A percentile compares a stretch with the other conserved stretches of the same genome.
phyloP scores from a whole-genome alignment of 1,140 invertebrate species.

The Platyura marginata region DNA sequence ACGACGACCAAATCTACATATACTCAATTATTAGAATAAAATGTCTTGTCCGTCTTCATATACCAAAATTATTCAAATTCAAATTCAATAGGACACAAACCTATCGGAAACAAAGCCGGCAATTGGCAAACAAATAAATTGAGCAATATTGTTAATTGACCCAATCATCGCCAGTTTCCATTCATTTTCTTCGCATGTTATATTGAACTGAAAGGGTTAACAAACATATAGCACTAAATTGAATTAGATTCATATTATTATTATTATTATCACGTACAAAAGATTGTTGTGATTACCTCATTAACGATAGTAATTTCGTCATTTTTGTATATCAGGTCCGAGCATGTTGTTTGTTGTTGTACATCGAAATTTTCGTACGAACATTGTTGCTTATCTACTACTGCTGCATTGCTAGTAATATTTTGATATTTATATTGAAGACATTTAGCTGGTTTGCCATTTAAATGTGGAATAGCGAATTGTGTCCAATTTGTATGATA shows the following conservation, averaged over 20 bases:
- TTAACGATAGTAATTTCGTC: background rate
- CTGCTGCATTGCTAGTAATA: background rate
- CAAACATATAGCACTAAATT: background rate
- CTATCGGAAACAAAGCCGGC: constrained; percentile 46
- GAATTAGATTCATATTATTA: background rate
- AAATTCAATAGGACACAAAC: constrained; percentile 13
- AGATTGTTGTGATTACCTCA: background rate
- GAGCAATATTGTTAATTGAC: constrained; percentile 49
- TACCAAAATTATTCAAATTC: no score
- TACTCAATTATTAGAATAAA: background rate
- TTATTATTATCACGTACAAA: background rate
- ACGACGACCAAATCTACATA: constrained; percentile 46
- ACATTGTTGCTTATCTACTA: background rate
- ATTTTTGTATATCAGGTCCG: background rate
- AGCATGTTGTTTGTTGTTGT: background rate
- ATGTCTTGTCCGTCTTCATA: constrained; percentile 1
- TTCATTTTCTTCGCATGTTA: constrained; percentile 20
- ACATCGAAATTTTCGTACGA: background rate
- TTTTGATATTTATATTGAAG: background rate
- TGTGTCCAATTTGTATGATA: background rate
- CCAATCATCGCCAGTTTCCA: constrained; percentile 47
- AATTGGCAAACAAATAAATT: constrained; percentile 46
- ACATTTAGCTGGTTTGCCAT: background rate
- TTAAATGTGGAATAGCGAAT: background rate
- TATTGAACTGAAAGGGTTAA: constrained; percentile 29